These are phyloP conservation scores for Trochalopteron elliotii DNA, from an alignment of 2,113 vertebrate species.

Conservation along the genomic window DNA sequence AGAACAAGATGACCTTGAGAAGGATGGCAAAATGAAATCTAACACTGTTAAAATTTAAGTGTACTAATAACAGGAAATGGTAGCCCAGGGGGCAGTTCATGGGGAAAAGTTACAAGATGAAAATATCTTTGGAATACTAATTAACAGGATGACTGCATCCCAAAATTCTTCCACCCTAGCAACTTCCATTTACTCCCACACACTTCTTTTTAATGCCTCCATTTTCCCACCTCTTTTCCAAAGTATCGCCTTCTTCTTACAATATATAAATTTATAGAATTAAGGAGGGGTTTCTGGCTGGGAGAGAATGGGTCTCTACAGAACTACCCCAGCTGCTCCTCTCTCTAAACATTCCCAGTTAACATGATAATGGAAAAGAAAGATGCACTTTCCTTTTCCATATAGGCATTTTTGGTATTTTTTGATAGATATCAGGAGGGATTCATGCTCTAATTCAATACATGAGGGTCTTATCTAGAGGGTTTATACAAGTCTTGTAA, in stretches of 20 bases:
- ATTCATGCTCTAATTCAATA: neutral
- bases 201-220: neutral
- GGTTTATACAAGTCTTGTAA: neutral
- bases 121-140: conserved; percentile 5
- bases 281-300: neutral
- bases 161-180: neutral
- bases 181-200: neutral
- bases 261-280: neutral
- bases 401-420: neutral
- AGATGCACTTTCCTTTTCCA: neutral
- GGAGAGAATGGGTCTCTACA: neutral
- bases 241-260: neutral
- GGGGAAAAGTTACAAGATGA: neutral
- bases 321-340: neutral
- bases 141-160: neutral
- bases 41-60: conserved; percentile 19
- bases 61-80: conserved; percentile 9
- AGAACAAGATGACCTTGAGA: conserved; percentile 13
- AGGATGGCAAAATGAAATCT: neutral
- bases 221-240: neutral
- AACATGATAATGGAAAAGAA: neutral
- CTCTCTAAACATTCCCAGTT: neutral
- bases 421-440: neutral
- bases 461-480: neutral
- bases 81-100: neutral